Conservation (phyloP, 2,113 vertebrate genomes). For the Anhinga rufa region DNA sequence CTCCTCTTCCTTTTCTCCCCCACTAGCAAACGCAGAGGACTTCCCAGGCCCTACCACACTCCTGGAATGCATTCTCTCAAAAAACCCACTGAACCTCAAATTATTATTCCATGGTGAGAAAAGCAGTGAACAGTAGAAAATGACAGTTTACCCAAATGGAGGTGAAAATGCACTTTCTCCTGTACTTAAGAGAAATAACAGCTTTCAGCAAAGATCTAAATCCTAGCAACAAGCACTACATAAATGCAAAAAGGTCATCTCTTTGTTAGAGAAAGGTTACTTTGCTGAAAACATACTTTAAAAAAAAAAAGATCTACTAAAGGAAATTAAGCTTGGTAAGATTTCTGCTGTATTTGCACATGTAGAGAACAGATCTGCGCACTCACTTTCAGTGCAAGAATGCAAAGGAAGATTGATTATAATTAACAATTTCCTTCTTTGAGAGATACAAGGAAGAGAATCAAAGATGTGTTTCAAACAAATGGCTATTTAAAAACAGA, state of each 20-base stretch:
- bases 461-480: not conserved
- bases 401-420: not conserved
- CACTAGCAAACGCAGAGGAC: not conserved
- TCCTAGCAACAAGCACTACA: constrained; percentile 52
- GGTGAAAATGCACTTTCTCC: constrained; percentile 49
- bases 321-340: constrained; percentile 19
- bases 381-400: not conserved
- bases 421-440: not conserved
- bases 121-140: constrained; percentile 48
- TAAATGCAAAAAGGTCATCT: constrained; percentile 51
- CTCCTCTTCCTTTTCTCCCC: constrained; percentile 21
- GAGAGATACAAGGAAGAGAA: not conserved
- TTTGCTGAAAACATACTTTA: not conserved
- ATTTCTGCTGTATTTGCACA: constrained; percentile 21
- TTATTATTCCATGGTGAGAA: constrained; percentile 48
- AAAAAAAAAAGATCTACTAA: not conserved
- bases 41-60: not conserved
- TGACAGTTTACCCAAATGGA: constrained; percentile 55
- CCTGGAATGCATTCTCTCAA: constrained; percentile 38
- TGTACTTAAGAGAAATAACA: constrained; percentile 56
- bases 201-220: constrained; percentile 60
- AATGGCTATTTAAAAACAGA: not conserved
- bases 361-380: not conserved
- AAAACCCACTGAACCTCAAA: constrained; percentile 50
- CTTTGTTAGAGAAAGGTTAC: constrained; percentile 40